Evolutionary conservation across 2,888 invertebrate species (phyloP), one percentile per base, ranked within the genome.

Genomic region (Agrochola litura): DNA sequence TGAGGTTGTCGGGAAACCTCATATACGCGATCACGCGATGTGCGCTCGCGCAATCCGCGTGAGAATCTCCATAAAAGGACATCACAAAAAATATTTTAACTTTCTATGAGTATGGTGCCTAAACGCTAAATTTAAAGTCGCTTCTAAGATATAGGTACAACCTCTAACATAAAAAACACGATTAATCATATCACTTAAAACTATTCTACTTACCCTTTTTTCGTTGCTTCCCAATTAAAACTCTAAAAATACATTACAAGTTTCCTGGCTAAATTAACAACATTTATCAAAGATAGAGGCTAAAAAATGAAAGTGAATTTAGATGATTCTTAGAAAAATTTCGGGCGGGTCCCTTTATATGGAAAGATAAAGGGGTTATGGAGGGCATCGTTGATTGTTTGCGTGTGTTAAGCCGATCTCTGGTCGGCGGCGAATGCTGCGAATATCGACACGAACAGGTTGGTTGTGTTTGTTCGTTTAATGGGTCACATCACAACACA

Each of bases 21-120:
- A 91, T 87, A 91, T 87, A 77, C 76, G 80, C 83, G 85, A 88
- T 91, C 95, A 95, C 95, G 95, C 94, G 90, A 94, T 84, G 86
- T 87, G 86, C 81, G 82, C 82, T 81, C 87, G 88, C 87, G 85
- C 90, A 86, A 91, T 89, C 89, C 84, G 90, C 91, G 93, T 93
- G 93, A 89, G 93, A 93, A 92, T 81, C 78, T 72, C 82, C 83
- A 76, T 85, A 85, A 81, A 83, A 73, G 69, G 80, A 73, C 73
- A 77, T 83, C 73, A 79, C 88, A 81, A 64, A 87, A 86, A 86
- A n/a, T 86, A 77, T 82, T 79, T 71, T 2, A 64, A 58, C 43
- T 69, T 63, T 77, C 69, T 52, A 61, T 49, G 58, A 64, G 41
- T 67, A 25, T 30, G 41, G 68, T 63, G 12, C 46, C 46, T 14